Evolutionary conservation across 2,888 invertebrate genomes (phyloP).

Genomic region (Patella caerulea): DNA sequence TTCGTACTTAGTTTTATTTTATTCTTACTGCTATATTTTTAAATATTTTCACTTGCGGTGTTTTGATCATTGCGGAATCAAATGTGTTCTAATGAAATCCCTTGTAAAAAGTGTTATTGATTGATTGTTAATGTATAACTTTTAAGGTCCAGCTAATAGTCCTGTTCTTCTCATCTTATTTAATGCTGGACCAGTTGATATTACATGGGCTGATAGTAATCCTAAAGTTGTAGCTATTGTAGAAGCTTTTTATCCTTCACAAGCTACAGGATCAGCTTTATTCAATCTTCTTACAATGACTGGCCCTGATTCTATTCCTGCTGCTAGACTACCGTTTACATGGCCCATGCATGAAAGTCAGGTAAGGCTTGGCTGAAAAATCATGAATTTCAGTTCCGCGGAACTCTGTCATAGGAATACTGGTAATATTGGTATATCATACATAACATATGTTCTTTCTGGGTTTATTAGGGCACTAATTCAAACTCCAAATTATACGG

Average conservation of each 20-base stretch:
- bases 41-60: too few relatives aligned
- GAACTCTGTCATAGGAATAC: too few relatives aligned
- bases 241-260: conserved; percentile 65
- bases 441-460: too few relatives aligned
- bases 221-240: conserved; percentile 48
- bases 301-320: conserved; percentile 52
- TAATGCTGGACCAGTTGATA: conserved; percentile 66
- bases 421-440: too few relatives aligned
- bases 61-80: too few relatives aligned
- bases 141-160: conserved; percentile 18
- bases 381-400: neutral
- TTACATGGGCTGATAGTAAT: conserved; percentile 56
- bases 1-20: too few relatives aligned
- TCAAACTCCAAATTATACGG: too few relatives aligned
- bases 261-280: conserved; percentile 63
- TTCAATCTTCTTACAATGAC: conserved; percentile 47
- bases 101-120: neutral
- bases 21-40: too few relatives aligned
- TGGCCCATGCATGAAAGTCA: conserved; percentile 46
- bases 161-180: conserved; percentile 60
- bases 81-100: too few relatives aligned
- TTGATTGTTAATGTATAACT: neutral
- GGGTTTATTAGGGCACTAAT: too few relatives aligned
- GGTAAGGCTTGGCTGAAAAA: neutral
- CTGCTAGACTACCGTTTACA: conserved; percentile 64